Evolutionary conservation across 2,888 invertebrate genomes (phyloP).

Genomic region (Athrips mouffetella): DNA sequence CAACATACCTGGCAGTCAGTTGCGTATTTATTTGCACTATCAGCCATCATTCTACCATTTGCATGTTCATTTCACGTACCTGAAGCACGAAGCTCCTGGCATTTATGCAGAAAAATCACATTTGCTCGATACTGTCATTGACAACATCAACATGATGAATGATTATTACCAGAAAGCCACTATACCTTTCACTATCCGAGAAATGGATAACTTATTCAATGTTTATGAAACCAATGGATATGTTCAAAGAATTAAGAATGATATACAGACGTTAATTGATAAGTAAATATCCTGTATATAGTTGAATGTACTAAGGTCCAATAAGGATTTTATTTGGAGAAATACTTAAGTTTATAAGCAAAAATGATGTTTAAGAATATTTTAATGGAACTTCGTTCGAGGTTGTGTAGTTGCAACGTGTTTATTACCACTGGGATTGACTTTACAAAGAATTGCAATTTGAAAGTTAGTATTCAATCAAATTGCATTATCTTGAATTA

Average conservation of each 20-base stretch:
- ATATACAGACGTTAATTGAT: constrained; percentile 48
- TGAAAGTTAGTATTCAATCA: constrained; percentile 68
- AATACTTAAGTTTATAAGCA: constrained; percentile 29
- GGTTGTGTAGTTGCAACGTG: constrained; percentile 79
- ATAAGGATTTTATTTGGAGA: constrained; percentile 24
- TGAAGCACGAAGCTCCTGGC: constrained; percentile 89
- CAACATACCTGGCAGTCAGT: constrained; percentile 81
- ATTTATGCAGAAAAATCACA: constrained; percentile 92
- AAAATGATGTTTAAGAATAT: constrained; percentile 73
- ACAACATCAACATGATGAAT: constrained; percentile 89
- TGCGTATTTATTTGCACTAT: constrained; percentile 94
- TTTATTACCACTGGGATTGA: constrained; percentile 71
- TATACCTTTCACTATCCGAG: constrained; percentile 87
- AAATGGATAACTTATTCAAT: constrained; percentile 85
- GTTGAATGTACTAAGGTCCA: constrained; percentile 30
- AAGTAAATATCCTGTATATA: constrained; percentile 44
- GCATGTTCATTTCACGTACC: constrained; percentile 93
- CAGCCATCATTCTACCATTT: constrained; percentile 98
- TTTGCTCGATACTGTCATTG: constrained; percentile 91
- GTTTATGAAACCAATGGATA: constrained; percentile 80
- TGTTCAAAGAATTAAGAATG: constrained; percentile 60
- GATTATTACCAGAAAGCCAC: constrained; percentile 92
- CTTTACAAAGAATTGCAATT: constrained; percentile 60
- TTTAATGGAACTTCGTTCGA: constrained; percentile 79
- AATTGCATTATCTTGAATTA: constrained; percentile 66